A percentile compares a stretch with the other conserved stretches of the same genome.
phyloP scores from a whole-genome alignment of 2,113 vertebrate genomes.

The Panurus biarmicus region DNA sequence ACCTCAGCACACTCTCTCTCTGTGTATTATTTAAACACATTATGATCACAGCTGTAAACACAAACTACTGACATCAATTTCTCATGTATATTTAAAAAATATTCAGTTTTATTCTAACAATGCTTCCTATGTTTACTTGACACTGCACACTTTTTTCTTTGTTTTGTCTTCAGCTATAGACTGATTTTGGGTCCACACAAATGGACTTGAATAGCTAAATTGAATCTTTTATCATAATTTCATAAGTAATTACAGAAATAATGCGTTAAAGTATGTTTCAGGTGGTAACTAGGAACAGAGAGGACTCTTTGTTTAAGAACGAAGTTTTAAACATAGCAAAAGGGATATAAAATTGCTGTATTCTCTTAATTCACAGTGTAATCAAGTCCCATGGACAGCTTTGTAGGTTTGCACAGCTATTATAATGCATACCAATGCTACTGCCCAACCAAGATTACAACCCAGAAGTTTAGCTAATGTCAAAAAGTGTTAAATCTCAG shows the following conservation, averaged over 20 bases:
- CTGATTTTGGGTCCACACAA: not conserved
- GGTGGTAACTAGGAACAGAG: not conserved
- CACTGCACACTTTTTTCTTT: not conserved
- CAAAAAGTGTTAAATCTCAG: not conserved
- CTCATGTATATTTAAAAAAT: not conserved
- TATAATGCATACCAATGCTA: not conserved
- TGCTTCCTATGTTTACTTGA: not conserved
- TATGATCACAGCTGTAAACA: not conserved
- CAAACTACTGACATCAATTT: not conserved
- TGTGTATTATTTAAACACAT: not conserved
- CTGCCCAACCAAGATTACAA: not conserved
- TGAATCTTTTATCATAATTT: not conserved
- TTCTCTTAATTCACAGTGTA: not conserved
- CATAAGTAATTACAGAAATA: not conserved
- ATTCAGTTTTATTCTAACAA: not conserved
- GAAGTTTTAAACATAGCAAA: not conserved
- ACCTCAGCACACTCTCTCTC: not conserved
- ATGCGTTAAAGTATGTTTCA: not conserved
- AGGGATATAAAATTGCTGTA: not conserved
- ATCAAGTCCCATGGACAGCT: not conserved
- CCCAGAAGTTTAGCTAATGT: not conserved
- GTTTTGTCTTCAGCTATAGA: not conserved
- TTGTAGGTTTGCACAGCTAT: not conserved
- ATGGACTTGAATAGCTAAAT: not conserved
- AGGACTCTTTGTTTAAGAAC: not conserved